Conservation (phyloP, 1,140 invertebrate species). For the Bombyx mandarina region DNA sequence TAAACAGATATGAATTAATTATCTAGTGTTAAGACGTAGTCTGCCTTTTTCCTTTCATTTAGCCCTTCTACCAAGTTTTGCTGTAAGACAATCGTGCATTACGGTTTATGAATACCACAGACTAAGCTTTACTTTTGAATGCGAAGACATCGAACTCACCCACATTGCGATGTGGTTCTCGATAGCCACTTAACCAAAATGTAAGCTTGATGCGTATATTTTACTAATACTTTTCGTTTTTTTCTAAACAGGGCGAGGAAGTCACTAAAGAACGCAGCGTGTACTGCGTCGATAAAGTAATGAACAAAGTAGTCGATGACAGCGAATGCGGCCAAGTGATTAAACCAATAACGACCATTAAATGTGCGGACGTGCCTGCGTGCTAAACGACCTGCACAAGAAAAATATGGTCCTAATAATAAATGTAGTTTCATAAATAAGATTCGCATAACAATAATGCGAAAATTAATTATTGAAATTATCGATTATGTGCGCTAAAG, state of each 20-base stretch:
- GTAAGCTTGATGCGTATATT: no score
- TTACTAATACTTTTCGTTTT: background rate
- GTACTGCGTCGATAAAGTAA: conserved; percentile 53
- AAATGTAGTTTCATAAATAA: conserved; percentile 9
- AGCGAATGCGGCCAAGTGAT: conserved; percentile 40
- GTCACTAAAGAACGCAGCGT: conserved; percentile 50
- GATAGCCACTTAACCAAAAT: no score
- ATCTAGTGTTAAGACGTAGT: no score
- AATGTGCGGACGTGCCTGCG: conserved; percentile 51
- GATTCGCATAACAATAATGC: background rate
- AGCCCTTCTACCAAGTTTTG: no score
- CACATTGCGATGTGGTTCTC: no score
- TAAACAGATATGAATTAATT: no score
- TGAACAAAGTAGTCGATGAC: conserved; percentile 45
- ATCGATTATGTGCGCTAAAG: conserved; percentile 3
- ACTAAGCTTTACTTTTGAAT: no score
- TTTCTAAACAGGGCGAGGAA: conserved; percentile 36
- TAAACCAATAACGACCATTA: conserved; percentile 46
- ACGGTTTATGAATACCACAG: no score
- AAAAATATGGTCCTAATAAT: conserved; percentile 9
- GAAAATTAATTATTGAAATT: conserved; percentile 8
- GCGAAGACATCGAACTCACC: no score
- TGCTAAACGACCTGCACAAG: conserved; percentile 30
- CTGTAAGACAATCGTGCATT: no score
- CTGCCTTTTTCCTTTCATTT: no score